Conservation (phyloP, 2,113 vertebrate species). For the Pimephales promelas region DNA sequence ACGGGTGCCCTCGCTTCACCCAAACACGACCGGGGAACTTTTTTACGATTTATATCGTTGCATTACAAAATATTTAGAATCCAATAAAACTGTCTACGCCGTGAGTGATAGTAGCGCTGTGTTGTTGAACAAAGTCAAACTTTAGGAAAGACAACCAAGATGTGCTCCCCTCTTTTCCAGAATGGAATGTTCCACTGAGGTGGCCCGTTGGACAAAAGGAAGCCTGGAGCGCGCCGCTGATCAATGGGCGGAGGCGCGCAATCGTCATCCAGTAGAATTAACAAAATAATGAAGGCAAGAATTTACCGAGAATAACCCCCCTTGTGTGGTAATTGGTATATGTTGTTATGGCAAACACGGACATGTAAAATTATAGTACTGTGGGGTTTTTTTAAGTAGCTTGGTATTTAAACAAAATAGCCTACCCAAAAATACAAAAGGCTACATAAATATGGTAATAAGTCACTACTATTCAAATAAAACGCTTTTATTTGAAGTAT, state of each 20-base stretch:
- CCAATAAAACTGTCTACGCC: rapidly evolving
- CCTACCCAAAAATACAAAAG: neutral
- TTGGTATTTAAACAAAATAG: neutral
- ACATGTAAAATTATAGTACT: neutral
- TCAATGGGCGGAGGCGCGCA: conserved; percentile 38
- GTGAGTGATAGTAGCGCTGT: neutral
- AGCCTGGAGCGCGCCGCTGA: conserved; percentile 37
- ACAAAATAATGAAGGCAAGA: neutral
- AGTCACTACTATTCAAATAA: neutral
- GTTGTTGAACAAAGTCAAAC: neutral
- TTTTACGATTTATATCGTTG: neutral
- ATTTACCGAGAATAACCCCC: neutral
- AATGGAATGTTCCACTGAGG: conserved; percentile 45
- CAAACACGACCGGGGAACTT: neutral
- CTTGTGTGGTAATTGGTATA: too few relatives aligned
- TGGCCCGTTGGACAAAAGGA: conserved; percentile 58
- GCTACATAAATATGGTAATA: neutral
- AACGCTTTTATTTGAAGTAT: too few relatives aligned
- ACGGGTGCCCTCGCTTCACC: neutral
- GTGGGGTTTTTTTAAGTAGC: neutral
- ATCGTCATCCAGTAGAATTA: conserved; percentile 18
- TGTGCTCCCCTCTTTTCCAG: neutral
- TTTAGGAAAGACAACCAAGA: neutral
- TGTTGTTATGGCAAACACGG: neutral
- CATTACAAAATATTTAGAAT: too few relatives aligned